phyloP scores from a whole-genome alignment of 1,140 invertebrate genomes.

The Drosophila elegans region DNA sequence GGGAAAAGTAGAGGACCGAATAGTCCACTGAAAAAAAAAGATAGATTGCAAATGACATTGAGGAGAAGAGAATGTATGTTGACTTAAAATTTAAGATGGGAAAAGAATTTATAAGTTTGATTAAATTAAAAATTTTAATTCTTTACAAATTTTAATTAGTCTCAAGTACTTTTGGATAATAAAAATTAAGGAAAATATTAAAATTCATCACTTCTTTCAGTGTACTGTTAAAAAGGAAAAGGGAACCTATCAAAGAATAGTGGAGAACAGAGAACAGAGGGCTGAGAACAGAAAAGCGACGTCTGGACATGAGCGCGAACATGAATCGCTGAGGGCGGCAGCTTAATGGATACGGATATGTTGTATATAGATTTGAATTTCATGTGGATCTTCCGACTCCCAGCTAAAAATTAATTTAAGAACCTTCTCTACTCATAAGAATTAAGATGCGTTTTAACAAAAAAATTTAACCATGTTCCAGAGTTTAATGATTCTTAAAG shows the following conservation, averaged over 20 bases:
- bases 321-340: constrained; percentile 80
- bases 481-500: no score
- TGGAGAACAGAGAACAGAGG: neutral
- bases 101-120: neutral
- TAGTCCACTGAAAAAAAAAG: constrained; percentile 6
- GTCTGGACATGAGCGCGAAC: constrained; percentile 77
- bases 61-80: no score
- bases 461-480: no score
- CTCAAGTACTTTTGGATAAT: no score
- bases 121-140: no score
- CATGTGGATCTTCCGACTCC: constrained; percentile 22
- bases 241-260: neutral
- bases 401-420: constrained; percentile 45
- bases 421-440: constrained; percentile 11
- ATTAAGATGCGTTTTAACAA: no score
- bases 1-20: constrained; percentile 20
- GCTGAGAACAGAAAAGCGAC: constrained; percentile 44
- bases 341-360: constrained; percentile 77
- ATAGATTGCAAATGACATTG: neutral
- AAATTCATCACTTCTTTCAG: neutral
- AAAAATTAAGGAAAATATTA: no score
- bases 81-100: no score
- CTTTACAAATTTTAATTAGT: no score
- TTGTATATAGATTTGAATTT: constrained; percentile 43
- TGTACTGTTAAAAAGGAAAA: neutral